phyloP scores from a whole-genome alignment of 2,797 vertebrate species.

The Urosaurus nigricauda region DNA sequence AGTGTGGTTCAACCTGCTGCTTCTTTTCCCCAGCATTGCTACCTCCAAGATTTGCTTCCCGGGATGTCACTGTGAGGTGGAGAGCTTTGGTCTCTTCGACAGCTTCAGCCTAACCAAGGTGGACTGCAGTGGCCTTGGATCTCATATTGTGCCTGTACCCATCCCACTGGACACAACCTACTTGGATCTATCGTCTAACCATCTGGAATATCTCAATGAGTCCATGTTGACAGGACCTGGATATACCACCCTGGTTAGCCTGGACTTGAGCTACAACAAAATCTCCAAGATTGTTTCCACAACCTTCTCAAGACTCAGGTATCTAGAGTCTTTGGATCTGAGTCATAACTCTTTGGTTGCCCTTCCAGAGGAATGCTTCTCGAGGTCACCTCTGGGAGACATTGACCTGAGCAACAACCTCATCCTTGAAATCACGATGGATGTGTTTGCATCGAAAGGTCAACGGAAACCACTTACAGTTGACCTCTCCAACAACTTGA shows the following conservation, averaged over 20 bases:
- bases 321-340: conserved; percentile 94
- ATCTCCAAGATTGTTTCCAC: conserved; percentile 85
- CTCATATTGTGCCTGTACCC: conserved; percentile 86
- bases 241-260: conserved; percentile 92
- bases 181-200: conserved; percentile 92
- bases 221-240: conserved; percentile 91
- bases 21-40: conserved; percentile 75
- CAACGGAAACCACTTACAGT: conserved; percentile 86
- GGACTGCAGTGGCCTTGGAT: conserved; percentile 89
- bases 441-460: conserved; percentile 84
- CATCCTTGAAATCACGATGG: conserved; percentile 85
- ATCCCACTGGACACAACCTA: conserved; percentile 95
- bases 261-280: conserved; percentile 92
- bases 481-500: conserved; percentile 90
- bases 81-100: conserved; percentile 95
- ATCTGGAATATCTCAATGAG: conserved; percentile 87
- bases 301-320: conserved; percentile 92
- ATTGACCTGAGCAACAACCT: conserved; percentile 93
- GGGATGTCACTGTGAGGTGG: conserved; percentile 92
- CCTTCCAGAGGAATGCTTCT: conserved; percentile 85
- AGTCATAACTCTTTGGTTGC: conserved; percentile 89
- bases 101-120: conserved; percentile 97
- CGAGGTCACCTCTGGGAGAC: conserved; percentile 88
- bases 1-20: conserved; percentile 77
- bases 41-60: conserved; percentile 88